These are phyloP conservation scores for Vimba vimba DNA, from an alignment of 2,113 vertebrate species.

Conservation along the genomic window DNA sequence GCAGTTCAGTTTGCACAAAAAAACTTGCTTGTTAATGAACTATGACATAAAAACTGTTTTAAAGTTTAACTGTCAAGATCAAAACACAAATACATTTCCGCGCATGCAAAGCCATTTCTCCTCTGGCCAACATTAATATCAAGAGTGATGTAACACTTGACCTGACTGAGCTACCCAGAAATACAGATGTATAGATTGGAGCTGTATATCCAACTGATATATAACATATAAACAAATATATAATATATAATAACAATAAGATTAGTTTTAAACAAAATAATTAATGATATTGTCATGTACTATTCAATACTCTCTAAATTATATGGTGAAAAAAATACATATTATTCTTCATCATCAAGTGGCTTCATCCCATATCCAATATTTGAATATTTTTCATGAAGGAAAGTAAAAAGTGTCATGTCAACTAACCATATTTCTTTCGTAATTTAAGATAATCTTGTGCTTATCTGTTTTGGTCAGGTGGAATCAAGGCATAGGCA, in stretches of 20 bases:
- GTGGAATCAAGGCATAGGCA: background rate
- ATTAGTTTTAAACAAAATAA: background rate
- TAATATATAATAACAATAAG: background rate
- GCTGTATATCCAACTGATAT: background rate
- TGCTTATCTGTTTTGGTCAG: background rate
- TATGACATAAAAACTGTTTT: background rate
- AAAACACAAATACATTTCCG: background rate
- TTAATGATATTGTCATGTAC: background rate
- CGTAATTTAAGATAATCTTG: background rate
- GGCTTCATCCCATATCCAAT: background rate
- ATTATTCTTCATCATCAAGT: background rate
- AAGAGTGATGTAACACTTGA: slow-evolving; percentile 6
- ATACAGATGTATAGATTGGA: background rate
- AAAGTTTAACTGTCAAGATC: background rate
- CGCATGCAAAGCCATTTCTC: background rate
- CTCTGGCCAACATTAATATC: background rate
- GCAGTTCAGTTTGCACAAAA: background rate
- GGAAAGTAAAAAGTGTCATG: no score
- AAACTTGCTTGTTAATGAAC: background rate
- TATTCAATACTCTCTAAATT: background rate
- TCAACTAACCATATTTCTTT: no score
- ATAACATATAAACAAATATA: background rate
- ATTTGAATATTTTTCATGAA: no score
- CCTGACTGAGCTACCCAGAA: background rate
- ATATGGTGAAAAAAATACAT: background rate